Conservation (phyloP, 2,888 invertebrate species). For the Patella caerulea region DNA sequence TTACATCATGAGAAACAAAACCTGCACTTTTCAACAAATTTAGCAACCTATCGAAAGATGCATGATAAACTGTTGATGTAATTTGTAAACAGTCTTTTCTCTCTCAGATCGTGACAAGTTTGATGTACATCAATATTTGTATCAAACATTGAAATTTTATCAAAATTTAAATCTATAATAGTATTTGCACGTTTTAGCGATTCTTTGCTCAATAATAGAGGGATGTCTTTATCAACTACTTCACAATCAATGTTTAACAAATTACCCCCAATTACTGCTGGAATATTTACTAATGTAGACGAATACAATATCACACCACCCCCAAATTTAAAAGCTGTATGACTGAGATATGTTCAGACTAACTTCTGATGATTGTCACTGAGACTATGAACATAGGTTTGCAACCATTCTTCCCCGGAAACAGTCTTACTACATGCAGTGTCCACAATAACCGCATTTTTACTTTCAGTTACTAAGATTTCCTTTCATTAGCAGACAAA, state of each 20-base stretch:
- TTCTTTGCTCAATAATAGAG: constrained; percentile 26
- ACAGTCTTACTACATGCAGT: no score
- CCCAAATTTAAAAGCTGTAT: constrained; percentile 27
- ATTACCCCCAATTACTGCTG: constrained; percentile 14
- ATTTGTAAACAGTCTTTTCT: constrained; percentile 28
- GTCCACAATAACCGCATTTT: no score
- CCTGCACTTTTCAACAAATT: constrained; percentile 34
- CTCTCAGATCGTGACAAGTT: no score
- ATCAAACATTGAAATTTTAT: no score
- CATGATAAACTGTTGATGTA: constrained; percentile 45
- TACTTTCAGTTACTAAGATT: no score
- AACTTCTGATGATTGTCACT: not conserved
- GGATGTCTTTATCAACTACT: constrained; percentile 25
- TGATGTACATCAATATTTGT: constrained; percentile 18
- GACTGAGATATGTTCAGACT: not conserved
- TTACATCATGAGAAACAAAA: constrained; percentile 21
- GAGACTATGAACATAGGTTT: no score
- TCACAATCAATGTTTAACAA: constrained; percentile 22
- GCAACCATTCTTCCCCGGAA: no score
- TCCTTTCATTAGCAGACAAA: no score
- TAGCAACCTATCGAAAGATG: constrained; percentile 32
- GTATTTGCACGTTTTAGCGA: constrained; percentile 25
- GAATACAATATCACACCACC: constrained; percentile 21
- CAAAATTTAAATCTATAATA: constrained; percentile 19
- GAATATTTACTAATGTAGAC: constrained; percentile 18